Evolutionary conservation across 2,888 invertebrate species (phyloP).

Genomic region (Sepioteuthis lessoniana): DNA sequence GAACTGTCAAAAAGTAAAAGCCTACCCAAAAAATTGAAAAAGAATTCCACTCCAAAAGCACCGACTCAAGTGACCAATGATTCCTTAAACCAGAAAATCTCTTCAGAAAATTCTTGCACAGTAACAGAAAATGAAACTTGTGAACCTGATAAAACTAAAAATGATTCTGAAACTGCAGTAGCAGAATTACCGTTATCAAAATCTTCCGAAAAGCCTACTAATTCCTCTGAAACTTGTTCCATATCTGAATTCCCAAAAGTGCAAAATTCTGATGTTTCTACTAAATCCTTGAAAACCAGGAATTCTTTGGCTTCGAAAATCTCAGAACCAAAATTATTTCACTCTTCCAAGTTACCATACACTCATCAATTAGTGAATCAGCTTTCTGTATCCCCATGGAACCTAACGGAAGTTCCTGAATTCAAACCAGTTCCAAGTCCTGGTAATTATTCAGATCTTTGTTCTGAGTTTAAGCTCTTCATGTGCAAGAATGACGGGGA

Average conservation of each 20-base stretch:
- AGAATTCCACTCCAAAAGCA: background rate
- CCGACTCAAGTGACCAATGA: background rate
- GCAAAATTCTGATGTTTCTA: background rate
- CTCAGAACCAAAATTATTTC: background rate
- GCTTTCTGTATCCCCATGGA: background rate
- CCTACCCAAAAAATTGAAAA: background rate
- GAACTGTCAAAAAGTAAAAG: background rate
- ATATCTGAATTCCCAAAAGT: background rate
- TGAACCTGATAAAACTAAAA: background rate
- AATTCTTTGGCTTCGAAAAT: background rate
- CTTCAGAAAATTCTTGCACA: background rate
- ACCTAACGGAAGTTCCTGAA: background rate
- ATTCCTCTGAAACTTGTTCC: background rate
- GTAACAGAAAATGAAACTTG: background rate
- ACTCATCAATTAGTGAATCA: background rate
- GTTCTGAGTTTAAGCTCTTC: background rate
- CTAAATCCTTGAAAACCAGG: background rate
- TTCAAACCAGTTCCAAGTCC: background rate
- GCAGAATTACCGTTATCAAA: background rate
- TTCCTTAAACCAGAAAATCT: background rate
- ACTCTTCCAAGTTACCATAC: background rate
- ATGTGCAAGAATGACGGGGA: background rate
- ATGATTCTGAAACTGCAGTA: background rate
- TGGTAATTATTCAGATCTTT: background rate
- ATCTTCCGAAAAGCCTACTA: background rate